Conservation (phyloP, 2,113 vertebrate genomes). For the Channa argus region DNA sequence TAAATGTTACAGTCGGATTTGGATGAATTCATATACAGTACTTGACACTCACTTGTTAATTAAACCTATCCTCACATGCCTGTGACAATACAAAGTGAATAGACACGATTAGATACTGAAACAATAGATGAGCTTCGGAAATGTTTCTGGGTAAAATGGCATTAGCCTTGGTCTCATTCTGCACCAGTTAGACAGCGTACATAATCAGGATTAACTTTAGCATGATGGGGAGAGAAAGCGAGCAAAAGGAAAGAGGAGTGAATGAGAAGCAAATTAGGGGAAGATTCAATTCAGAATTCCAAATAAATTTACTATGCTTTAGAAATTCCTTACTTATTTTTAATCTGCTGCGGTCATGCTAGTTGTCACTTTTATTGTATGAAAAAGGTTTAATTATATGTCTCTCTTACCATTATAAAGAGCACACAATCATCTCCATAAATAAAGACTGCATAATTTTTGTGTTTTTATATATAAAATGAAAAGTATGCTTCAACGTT, state of each 20-base stretch:
- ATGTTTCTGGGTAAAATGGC: conserved; percentile 71
- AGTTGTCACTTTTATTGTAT: no score
- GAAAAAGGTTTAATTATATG: no score
- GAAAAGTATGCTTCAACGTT: no score
- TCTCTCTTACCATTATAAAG: no score
- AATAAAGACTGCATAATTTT: no score
- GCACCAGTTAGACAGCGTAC: conserved; percentile 67
- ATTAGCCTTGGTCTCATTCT: conserved; percentile 69
- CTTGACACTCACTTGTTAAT: conserved; percentile 61
- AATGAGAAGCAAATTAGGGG: conserved; percentile 24
- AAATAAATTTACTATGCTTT: neutral
- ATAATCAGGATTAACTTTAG: conserved; percentile 82
- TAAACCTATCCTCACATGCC: conserved; percentile 61
- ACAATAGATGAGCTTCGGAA: conserved; percentile 76
- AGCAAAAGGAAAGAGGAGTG: neutral
- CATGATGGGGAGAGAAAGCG: conserved; percentile 44
- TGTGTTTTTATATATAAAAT: no score
- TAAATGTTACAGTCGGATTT: conserved; percentile 40
- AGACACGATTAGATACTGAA: conserved; percentile 66
- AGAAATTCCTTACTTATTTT: no score
- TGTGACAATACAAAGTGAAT: conserved; percentile 61
- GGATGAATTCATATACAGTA: conserved; percentile 39
- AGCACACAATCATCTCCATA: no score
- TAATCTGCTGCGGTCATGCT: no score
- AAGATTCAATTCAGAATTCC: conserved; percentile 14